These are phyloP conservation scores for Caloenas nicobarica DNA, from an alignment of 2,113 vertebrate species.

Conservation along the genomic window DNA sequence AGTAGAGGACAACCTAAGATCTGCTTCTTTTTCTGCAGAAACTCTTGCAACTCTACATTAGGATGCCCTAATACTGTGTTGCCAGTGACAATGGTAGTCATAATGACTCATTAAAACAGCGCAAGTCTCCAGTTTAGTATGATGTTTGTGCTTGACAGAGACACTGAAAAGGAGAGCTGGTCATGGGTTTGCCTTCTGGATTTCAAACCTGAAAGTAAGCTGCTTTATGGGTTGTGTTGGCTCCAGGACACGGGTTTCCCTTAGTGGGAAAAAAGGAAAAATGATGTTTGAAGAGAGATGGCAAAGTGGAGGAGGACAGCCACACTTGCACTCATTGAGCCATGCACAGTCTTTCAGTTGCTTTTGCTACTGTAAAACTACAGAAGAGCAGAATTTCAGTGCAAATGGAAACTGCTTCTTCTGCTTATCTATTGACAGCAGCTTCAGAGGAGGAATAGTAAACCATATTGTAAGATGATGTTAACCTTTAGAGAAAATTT, in stretches of 20 bases:
- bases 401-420: neutral
- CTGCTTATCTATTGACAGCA: neutral
- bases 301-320: neutral
- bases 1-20: neutral
- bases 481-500: neutral
- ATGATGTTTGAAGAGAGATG: neutral
- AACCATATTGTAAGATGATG: neutral
- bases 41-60: neutral
- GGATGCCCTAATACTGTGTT: neutral
- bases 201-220: neutral
- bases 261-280: neutral
- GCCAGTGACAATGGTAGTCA: fast-evolving
- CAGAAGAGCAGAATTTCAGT: neutral
- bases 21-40: neutral
- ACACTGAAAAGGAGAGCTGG: neutral
- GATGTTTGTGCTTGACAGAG: neutral
- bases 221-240: neutral
- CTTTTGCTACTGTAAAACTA: neutral
- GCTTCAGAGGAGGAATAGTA: neutral
- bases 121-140: neutral
- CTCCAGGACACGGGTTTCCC: neutral
- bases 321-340: neutral
- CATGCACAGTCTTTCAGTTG: neutral
- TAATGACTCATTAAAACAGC: neutral
- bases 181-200: neutral